phyloP scores from a whole-genome alignment of 2,797 vertebrate species.

The Hyperoplus lanceolatus region DNA sequence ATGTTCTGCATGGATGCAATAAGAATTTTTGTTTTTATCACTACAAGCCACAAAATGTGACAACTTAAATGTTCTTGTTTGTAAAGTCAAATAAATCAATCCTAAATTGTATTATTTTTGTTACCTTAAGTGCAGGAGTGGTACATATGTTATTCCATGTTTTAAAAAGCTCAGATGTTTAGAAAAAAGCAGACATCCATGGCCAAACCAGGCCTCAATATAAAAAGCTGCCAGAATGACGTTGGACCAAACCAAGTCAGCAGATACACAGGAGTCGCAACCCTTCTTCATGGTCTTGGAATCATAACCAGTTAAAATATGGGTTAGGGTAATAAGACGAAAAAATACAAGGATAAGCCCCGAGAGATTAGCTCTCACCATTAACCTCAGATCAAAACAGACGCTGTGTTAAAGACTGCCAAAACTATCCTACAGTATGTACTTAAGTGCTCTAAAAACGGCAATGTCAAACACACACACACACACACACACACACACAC shows the following conservation, averaged over 20 bases:
- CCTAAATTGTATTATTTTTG: slow-evolving; percentile 7
- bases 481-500: no score
- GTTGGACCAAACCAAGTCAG: slow-evolving; percentile 2
- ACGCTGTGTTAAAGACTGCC: background rate
- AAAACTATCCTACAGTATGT: background rate
- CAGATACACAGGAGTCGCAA: background rate
- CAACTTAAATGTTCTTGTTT: background rate
- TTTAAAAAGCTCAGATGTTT: background rate
- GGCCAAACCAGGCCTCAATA: background rate
- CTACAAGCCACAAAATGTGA: background rate
- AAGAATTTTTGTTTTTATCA: background rate
- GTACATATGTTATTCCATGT: background rate
- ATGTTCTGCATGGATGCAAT: background rate
- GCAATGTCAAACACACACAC: no score
- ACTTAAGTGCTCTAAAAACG: no score
- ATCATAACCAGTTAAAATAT: slow-evolving; percentile 12
- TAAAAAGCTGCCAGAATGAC: background rate
- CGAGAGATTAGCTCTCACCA: background rate
- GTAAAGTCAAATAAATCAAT: slow-evolving; percentile 13
- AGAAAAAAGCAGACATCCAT: background rate
- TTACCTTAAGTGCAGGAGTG: background rate
- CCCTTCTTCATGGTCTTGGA: slow-evolving; percentile 5
- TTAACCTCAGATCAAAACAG: background rate
- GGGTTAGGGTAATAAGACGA: background rate
- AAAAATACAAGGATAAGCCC: background rate